These are phyloP conservation scores for Ctenicera cuprea DNA, from an alignment of 2,888 invertebrate genomes.

Conservation along the genomic window DNA sequence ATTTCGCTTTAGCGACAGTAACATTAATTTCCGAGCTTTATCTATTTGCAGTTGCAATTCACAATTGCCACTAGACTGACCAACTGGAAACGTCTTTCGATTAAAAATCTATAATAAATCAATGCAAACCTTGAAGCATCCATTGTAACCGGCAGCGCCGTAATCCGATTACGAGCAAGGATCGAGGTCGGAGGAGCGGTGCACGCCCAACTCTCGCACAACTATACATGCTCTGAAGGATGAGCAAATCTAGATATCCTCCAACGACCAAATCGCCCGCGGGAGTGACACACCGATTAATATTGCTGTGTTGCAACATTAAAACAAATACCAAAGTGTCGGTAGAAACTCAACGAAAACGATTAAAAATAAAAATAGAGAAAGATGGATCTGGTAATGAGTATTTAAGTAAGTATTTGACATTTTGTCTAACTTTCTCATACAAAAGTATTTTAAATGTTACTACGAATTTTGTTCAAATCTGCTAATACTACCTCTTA, in stretches of 20 bases:
- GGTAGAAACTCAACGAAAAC: no score
- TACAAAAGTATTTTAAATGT: no score
- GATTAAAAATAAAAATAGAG: no score
- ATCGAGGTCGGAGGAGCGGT: slow-evolving; percentile 59
- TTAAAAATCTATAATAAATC: slow-evolving; percentile 58
- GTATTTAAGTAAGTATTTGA: no score
- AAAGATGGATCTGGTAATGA: no score
- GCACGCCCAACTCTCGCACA: slow-evolving; percentile 47
- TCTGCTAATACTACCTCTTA: no score
- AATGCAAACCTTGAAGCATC: slow-evolving; percentile 61
- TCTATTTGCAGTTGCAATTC: slow-evolving; percentile 24
- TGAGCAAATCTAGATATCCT: slow-evolving; percentile 50
- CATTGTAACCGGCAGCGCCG: slow-evolving; percentile 56
- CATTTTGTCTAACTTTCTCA: no score
- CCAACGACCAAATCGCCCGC: slow-evolving; percentile 19
- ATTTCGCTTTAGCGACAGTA: slow-evolving; percentile 31
- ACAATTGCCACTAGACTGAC: slow-evolving; percentile 44
- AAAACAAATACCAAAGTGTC: neutral
- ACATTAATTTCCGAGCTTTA: slow-evolving; percentile 34
- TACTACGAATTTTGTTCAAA: no score
- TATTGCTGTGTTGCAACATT: neutral
- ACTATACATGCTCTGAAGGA: slow-evolving; percentile 47
- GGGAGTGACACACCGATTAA: slow-evolving; percentile 5
- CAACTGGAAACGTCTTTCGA: slow-evolving; percentile 54
- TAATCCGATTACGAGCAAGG: slow-evolving; percentile 61